Evolutionary conservation across 2,888 invertebrate species (phyloP).

Genomic region (Chloroclysta siterata): DNA sequence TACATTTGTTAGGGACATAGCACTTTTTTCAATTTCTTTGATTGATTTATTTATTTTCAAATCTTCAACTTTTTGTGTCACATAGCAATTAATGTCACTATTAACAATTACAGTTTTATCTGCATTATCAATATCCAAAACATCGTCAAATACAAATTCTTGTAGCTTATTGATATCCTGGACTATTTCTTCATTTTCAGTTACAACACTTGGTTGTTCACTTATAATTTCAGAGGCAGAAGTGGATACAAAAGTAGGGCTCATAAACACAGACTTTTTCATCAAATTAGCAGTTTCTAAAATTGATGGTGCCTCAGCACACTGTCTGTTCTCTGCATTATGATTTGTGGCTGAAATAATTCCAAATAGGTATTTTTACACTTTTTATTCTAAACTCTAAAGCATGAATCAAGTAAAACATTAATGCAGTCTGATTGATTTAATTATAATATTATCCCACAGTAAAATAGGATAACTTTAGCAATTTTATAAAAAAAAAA

Average conservation of each 20-base stretch:
- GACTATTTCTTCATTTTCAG: constrained; percentile 8
- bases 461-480: too few relatives aligned
- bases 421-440: too few relatives aligned
- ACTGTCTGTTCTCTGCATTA: constrained; percentile 8
- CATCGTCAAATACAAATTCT: constrained; percentile 1
- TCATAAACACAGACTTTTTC: constrained; percentile 72
- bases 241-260: constrained; percentile 66
- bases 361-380: constrained; percentile 3
- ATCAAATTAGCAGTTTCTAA: constrained; percentile 74
- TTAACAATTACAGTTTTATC: not conserved
- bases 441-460: too few relatives aligned
- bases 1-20: constrained; percentile 29
- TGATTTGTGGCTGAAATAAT: constrained; percentile 21
- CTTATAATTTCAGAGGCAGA: constrained; percentile 48
- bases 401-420: not conserved
- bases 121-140: constrained; percentile 1
- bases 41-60: constrained; percentile 18
- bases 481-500: too few relatives aligned
- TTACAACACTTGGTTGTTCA: constrained; percentile 38
- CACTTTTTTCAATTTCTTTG: constrained; percentile 31
- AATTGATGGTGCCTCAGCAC: constrained; percentile 57
- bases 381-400: not conserved
- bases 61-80: constrained; percentile 9
- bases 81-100: constrained; percentile 1
- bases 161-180: constrained; percentile 4